Base-by-base conservation (phyloP, 2,797 vertebrate genomes). In the Crax fasciolata region DNA sequence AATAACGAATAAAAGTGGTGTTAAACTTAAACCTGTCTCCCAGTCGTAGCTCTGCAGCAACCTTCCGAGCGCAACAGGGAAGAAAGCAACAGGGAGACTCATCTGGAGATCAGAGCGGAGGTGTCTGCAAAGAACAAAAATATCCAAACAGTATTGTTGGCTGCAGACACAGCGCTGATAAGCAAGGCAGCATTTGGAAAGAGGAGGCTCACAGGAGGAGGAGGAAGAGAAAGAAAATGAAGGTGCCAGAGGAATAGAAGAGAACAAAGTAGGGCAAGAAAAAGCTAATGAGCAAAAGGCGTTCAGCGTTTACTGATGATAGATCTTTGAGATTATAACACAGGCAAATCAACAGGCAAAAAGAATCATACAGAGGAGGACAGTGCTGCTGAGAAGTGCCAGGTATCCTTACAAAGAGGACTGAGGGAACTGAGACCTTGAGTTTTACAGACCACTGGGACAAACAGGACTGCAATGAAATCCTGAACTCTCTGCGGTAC, bases 101-200 rank as follows among this genome's bases (percentile, higher is more conserved):
- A 66, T 76, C 67, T 91, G 77, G 48, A 93, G 88, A 90, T 95
- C 74, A 96, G 65, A 95, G 80, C 2, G 1, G 21, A 87, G 78
- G 68, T 93, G 68, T 91, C 90, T 90, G 77, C 80, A 90, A 93
- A 84, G 91, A 95, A 93, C 83, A 96, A 97, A 95, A 39, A 83
- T 85, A 80, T 57, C 79, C 65, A 87, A 91, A 92, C 17, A 91
- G 52, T 49, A 74, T 57, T 77, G 57, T 18, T 79, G 78, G 83
- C 84, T 83, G 66, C 85, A 94, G 92, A 88, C 62, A 30, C 41
- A n/a, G 75, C 62, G 28, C 66, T 94, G 87, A 39, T 93, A 88
- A 83, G 59, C 76, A 77, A 79, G 80, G 74, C 54, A 73, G 71
- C 58, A 66, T 88, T 67, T 76, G 59, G 55, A 67, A 91, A 70